Evolutionary conservation across 2,888 invertebrate species (phyloP).

Genomic region (Euspilapteryx auroguttella): DNA sequence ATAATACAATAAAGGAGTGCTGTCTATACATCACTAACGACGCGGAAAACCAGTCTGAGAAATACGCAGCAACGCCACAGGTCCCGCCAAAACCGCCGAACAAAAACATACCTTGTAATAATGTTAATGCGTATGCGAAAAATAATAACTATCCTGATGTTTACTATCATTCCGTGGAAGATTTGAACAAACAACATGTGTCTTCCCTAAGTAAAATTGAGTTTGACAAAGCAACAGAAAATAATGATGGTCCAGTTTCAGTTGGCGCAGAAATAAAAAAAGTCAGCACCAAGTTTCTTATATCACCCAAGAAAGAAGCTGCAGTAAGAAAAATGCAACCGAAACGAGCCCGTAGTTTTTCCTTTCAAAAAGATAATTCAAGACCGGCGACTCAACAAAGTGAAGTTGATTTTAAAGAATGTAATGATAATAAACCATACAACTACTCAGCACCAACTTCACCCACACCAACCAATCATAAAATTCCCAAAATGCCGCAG

Average conservation of each 20-base stretch:
- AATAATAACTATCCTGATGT: slow-evolving; percentile 28
- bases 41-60: not conserved
- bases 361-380: slow-evolving; percentile 22
- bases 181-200: slow-evolving; percentile 27
- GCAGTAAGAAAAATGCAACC: slow-evolving; percentile 46
- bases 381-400: slow-evolving; percentile 3
- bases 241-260: slow-evolving; percentile 26
- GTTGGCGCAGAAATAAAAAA: slow-evolving; percentile 51
- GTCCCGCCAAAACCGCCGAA: slow-evolving; percentile 17
- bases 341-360: slow-evolving; percentile 40
- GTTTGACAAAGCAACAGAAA: slow-evolving; percentile 31
- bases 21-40: slow-evolving; percentile 12
- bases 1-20: too few relatives aligned
- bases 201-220: slow-evolving; percentile 25
- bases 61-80: slow-evolving; percentile 19
- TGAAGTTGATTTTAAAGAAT: too few relatives aligned
- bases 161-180: slow-evolving; percentile 46
- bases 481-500: slow-evolving; percentile 42
- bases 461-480: slow-evolving; percentile 31
- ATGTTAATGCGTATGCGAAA: too few relatives aligned
- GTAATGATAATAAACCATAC: slow-evolving; percentile 22
- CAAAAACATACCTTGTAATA: slow-evolving; percentile 15
- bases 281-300: slow-evolving; percentile 43
- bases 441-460: slow-evolving; percentile 52
- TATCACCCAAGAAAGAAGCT: slow-evolving; percentile 52